phyloP scores from a whole-genome alignment of 92 coral and sea anemone species.

The Zoanthus sociatus region DNA sequence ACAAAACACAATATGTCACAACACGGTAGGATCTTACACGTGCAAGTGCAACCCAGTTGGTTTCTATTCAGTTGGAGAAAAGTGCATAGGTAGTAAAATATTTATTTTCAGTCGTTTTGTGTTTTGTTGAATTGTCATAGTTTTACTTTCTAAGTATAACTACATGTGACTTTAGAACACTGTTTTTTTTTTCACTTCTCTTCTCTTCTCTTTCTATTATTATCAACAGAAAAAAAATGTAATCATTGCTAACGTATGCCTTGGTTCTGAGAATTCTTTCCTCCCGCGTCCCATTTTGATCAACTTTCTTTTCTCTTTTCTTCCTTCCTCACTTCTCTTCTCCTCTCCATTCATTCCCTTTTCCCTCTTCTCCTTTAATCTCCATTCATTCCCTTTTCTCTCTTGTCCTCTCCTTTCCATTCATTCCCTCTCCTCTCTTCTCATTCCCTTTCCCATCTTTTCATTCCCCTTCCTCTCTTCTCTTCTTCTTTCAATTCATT shows the following conservation, averaged over 20 bases:
- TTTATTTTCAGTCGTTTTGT: not conserved
- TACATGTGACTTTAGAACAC: not conserved
- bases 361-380: not conserved
- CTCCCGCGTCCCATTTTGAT: no score
- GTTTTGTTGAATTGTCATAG: not conserved
- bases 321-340: not conserved
- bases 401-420: not conserved
- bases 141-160: not conserved
- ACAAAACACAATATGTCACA: constrained; percentile 54
- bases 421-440: no score
- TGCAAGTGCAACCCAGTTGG: constrained; percentile 66
- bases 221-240: no score
- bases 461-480: not conserved
- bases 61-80: constrained; percentile 59
- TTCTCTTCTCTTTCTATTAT: no score
- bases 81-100: constrained; percentile 66
- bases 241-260: no score
- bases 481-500: not conserved
- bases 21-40: constrained; percentile 70
- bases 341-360: not conserved
- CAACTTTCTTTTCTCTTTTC: not conserved
- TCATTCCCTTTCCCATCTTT: not conserved
- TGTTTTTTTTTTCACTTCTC: no score
- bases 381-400: not conserved
- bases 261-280: no score